phyloP scores from a whole-genome alignment of 2,113 vertebrate genomes.

The Cavia porcellus region DNA sequence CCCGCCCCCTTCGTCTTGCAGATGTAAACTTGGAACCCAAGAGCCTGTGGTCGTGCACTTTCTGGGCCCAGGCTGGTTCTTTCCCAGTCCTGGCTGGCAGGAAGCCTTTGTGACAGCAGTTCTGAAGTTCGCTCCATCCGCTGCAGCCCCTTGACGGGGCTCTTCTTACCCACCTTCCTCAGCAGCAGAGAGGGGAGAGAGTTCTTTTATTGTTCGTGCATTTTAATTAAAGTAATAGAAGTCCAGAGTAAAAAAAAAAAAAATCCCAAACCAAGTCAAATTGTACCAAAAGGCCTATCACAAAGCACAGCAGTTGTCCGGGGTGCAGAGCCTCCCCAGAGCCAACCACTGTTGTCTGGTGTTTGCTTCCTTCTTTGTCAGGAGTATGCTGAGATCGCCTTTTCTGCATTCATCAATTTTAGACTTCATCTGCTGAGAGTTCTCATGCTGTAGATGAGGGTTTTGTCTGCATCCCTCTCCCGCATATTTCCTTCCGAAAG shows the following conservation, averaged over 20 bases:
- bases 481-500: background rate
- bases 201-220: background rate
- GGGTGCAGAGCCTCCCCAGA: background rate
- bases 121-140: background rate
- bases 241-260: background rate
- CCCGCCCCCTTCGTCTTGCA: background rate
- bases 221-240: background rate
- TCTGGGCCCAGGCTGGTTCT: background rate
- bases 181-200: background rate
- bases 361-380: background rate
- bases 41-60: background rate
- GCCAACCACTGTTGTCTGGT: background rate
- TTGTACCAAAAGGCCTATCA: background rate
- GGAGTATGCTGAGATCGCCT: background rate
- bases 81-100: rapidly evolving
- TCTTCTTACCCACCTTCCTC: background rate
- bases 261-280: background rate
- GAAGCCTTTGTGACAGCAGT: background rate
- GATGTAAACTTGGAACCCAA: background rate
- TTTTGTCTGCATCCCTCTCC: background rate
- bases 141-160: background rate
- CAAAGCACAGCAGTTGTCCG: background rate
- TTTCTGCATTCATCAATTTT: constrained; percentile 37
- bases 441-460: constrained; percentile 23
- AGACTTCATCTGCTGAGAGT: background rate